A percentile compares a stretch with the other conserved stretches of the same genome.
phyloP scores from a whole-genome alignment of 2,888 invertebrate species.

The Napeogenes sylphis region DNA sequence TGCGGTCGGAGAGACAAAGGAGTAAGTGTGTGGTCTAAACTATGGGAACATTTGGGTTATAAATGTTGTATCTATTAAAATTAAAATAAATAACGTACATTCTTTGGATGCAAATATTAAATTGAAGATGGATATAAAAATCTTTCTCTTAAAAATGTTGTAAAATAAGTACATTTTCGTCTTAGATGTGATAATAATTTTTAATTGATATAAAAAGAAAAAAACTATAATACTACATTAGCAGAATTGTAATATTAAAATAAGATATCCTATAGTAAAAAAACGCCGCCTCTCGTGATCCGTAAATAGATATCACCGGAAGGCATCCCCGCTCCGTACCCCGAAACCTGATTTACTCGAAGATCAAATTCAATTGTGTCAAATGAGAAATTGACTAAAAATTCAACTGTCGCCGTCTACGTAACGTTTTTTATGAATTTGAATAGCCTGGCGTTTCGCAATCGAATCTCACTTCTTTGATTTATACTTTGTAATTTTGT shows the following conservation, averaged over 20 bases:
- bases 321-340: conserved; percentile 58
- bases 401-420: conserved; percentile 53
- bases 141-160: too few relatives aligned
- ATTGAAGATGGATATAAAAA: too few relatives aligned
- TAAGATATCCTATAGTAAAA: conserved; percentile 13
- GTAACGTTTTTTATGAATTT: conserved; percentile 44
- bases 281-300: conserved; percentile 39
- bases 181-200: too few relatives aligned
- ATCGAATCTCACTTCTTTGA: background rate
- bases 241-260: too few relatives aligned
- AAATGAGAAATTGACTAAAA: conserved; percentile 70
- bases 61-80: background rate
- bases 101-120: too few relatives aligned
- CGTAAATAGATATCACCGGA: conserved; percentile 41
- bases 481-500: conserved; percentile 4
- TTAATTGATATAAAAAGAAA: too few relatives aligned
- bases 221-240: too few relatives aligned
- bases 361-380: conserved; percentile 73
- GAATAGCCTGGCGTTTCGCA: conserved; percentile 30
- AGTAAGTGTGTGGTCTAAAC: conserved; percentile 32
- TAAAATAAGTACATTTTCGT: too few relatives aligned
- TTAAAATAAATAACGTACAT: background rate
- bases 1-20: conserved; percentile 42
- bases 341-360: conserved; percentile 66
- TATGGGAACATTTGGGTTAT: conserved; percentile 9